phyloP scores from a whole-genome alignment of 2,113 vertebrate genomes.

The Aix galericulata region DNA sequence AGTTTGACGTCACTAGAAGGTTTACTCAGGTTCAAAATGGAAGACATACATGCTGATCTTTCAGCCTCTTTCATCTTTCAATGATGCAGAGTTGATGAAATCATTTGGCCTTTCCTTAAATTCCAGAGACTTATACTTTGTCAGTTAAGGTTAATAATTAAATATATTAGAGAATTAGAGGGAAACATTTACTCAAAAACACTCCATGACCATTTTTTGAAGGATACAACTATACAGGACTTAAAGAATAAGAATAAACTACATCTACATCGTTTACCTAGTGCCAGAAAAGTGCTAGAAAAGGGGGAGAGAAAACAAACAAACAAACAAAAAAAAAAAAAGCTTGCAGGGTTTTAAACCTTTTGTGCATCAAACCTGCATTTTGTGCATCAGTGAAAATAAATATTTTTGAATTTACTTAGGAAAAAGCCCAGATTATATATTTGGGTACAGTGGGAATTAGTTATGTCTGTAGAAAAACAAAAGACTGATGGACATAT shows the following conservation, averaged over 20 bases:
- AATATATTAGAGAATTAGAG: background rate
- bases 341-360: background rate
- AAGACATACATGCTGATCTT: background rate
- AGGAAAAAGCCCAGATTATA: background rate
- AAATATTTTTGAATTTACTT: background rate
- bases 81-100: background rate
- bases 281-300: background rate
- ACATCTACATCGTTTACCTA: background rate
- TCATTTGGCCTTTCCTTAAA: background rate
- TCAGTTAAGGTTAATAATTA: background rate
- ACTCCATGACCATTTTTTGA: background rate
- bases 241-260: background rate
- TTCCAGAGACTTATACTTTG: background rate
- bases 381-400: background rate
- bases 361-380: too few species aligned
- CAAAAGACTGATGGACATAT: background rate
- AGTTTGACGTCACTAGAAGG: background rate
- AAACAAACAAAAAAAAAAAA: rapidly evolving
- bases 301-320: too few species aligned
- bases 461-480: background rate
- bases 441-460: background rate
- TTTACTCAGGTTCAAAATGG: background rate
- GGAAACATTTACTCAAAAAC: background rate
- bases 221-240: background rate
- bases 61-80: background rate